Evolutionary conservation across 1,140 invertebrate genomes (phyloP).

Genomic region (Anastrepha obliqua): DNA sequence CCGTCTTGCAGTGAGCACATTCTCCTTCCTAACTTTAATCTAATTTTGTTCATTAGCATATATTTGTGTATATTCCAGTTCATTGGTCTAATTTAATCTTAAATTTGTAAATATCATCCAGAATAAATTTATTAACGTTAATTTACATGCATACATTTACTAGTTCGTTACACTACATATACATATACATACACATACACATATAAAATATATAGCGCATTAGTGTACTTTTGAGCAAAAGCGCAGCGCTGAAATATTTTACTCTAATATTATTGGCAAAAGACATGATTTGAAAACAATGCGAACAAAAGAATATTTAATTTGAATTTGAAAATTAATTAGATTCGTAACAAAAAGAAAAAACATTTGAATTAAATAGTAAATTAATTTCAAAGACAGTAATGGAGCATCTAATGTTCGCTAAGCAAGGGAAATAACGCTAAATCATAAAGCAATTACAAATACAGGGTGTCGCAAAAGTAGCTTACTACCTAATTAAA

Average conservation of each 20-base stretch:
- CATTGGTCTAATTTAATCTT: constrained; percentile 21
- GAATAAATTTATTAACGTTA: constrained; percentile 21
- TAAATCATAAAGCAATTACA: constrained; percentile 24
- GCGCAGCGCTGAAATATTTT: neutral
- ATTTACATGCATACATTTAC: neutral
- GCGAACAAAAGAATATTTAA: neutral
- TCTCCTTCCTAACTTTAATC: constrained; percentile 31
- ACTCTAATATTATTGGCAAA: constrained; percentile 2
- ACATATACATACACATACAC: neutral
- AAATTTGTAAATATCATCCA: constrained; percentile 29
- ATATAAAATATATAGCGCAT: neutral
- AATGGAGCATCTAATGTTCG: neutral
- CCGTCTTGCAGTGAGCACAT: constrained; percentile 45
- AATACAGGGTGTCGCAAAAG: neutral
- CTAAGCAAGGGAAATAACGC: neutral
- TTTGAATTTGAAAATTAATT: neutral
- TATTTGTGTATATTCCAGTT: constrained; percentile 26
- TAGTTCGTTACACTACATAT: neutral
- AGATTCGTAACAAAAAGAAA: neutral
- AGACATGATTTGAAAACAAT: neutral
- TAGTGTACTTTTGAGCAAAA: neutral
- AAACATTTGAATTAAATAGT: neutral
- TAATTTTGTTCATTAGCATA: constrained; percentile 29
- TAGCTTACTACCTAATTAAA: too few relatives aligned
- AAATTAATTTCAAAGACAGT: constrained; percentile 6